Evolutionary conservation across 64 coral and sea anemone genomes (phyloP).

Genomic region (Cladopsammia gracilis): DNA sequence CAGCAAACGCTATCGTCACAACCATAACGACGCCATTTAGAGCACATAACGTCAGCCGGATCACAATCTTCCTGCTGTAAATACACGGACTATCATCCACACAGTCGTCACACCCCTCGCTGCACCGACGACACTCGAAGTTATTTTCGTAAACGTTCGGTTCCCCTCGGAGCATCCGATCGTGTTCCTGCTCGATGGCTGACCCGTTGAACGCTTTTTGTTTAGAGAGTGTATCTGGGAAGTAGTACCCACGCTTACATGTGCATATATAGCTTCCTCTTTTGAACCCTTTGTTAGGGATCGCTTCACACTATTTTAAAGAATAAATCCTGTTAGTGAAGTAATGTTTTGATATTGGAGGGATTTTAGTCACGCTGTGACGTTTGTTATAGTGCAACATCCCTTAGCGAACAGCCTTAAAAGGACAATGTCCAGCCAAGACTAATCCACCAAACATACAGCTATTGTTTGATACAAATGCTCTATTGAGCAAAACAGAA

Average conservation of each 20-base stretch:
- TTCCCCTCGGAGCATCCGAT: constrained; percentile 14
- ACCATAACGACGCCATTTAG: constrained; percentile 32
- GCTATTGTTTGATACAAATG: too few species aligned
- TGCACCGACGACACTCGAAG: constrained; percentile 64
- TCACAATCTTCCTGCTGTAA: constrained; percentile 1
- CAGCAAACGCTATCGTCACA: constrained; percentile 42
- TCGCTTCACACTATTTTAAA: constrained; percentile 65
- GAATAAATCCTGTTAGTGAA: not conserved
- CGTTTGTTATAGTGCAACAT: too few species aligned
- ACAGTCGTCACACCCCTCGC: constrained; percentile 46
- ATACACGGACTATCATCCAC: constrained; percentile 51
- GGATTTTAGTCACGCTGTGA: too few species aligned
- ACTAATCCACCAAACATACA: too few species aligned
- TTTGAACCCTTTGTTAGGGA: constrained; percentile 80
- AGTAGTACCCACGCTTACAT: constrained; percentile 63
- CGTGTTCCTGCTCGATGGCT: constrained; percentile 38
- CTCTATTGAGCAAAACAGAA: too few species aligned
- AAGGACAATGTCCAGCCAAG: too few species aligned
- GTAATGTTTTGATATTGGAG: too few species aligned
- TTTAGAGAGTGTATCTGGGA: constrained; percentile 1
- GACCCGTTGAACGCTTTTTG: constrained; percentile 38
- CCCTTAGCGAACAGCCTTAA: too few species aligned
- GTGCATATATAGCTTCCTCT: constrained; percentile 87
- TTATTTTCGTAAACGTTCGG: constrained; percentile 29
- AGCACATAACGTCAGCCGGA: not conserved